phyloP scores from a whole-genome alignment of 2,888 invertebrate genomes.

The Cyclophora albipunctata region DNA sequence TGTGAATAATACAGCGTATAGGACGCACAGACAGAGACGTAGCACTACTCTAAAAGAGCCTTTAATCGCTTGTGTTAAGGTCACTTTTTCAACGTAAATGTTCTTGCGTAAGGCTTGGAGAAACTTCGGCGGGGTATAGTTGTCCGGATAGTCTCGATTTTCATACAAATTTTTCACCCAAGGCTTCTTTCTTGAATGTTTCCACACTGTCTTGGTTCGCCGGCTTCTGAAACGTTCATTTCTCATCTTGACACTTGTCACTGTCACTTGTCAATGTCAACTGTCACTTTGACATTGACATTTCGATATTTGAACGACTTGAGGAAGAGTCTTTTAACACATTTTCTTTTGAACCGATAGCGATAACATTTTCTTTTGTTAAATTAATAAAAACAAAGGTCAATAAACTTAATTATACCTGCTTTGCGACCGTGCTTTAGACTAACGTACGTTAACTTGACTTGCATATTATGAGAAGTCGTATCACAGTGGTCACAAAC shows the following conservation, averaged over 20 bases:
- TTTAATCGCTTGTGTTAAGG: conserved; percentile 79
- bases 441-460: too few species aligned
- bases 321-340: too few species aligned
- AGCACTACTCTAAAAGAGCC: conserved; percentile 88
- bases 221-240: conserved; percentile 51
- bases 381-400: too few species aligned
- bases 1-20: conserved; percentile 83
- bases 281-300: background rate
- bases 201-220: conserved; percentile 38
- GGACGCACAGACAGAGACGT: conserved; percentile 84
- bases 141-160: conserved; percentile 90
- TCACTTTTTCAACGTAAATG: conserved; percentile 84
- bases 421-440: too few species aligned
- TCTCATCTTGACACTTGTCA: conserved; percentile 10
- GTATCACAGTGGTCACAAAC: too few species aligned
- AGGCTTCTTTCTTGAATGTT: conserved; percentile 47
- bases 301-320: too few species aligned
- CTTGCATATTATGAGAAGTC: too few species aligned
- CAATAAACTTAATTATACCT: too few species aligned
- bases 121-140: conserved; percentile 92
- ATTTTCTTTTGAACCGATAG: too few species aligned
- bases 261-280: background rate
- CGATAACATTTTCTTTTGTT: too few species aligned
- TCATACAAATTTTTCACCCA: conserved; percentile 95
- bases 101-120: conserved; percentile 90